phyloP scores from a whole-genome alignment of 2,888 invertebrate species.

The Teinopalpus imperialis region DNA sequence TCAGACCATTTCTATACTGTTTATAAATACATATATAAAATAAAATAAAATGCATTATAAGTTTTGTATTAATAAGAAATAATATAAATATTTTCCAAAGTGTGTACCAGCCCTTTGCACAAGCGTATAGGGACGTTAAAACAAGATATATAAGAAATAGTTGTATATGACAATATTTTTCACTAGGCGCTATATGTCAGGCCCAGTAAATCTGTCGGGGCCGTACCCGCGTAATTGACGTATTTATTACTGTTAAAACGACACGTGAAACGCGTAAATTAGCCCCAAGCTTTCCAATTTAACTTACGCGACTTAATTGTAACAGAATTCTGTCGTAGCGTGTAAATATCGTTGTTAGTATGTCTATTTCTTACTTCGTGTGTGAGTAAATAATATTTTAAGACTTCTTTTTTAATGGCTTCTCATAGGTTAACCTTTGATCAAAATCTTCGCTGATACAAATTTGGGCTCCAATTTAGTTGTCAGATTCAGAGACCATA shows the following conservation, averaged over 20 bases:
- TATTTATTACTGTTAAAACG: conserved; percentile 48
- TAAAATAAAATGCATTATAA: no score
- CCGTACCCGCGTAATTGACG: conserved; percentile 44
- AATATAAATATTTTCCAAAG: no score
- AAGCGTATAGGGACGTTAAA: neutral
- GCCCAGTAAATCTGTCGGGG: conserved; percentile 33
- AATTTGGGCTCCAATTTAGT: no score
- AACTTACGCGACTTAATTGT: conserved; percentile 24
- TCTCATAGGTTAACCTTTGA: no score
- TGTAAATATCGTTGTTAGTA: conserved; percentile 16
- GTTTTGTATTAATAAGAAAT: no score
- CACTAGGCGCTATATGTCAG: conserved; percentile 27
- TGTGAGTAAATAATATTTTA: no score
- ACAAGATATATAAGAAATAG: no score
- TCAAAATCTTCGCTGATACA: no score
- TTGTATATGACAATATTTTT: conserved; percentile 32
- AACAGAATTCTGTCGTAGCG: conserved; percentile 27
- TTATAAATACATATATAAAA: no score
- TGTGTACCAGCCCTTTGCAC: conserved; percentile 1
- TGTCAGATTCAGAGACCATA: no score
- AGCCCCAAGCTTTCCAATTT: conserved; percentile 37
- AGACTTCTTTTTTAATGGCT: no score
- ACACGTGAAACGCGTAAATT: conserved; percentile 44
- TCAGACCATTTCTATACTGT: no score
- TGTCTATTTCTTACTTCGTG: neutral